A percentile compares a stretch with the other conserved stretches of the same genome.
Conservation (phyloP, 2,113 vertebrate species). For the Vidua macroura region DNA sequence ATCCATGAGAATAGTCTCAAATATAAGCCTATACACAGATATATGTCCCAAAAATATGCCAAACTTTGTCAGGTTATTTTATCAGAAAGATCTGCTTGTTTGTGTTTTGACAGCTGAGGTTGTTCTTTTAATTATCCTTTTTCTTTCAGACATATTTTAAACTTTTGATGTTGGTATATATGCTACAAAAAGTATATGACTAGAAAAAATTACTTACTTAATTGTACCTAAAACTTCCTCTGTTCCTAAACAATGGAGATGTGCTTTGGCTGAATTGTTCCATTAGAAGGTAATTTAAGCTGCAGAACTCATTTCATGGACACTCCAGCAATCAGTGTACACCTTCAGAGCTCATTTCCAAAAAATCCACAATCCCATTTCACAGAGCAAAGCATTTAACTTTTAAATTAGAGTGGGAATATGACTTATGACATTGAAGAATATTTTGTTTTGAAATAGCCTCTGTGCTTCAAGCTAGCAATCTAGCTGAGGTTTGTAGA, state of each 20-base stretch:
- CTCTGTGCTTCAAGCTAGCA: not conserved
- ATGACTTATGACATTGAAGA: not conserved
- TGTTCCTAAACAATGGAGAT: not conserved
- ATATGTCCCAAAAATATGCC: not conserved
- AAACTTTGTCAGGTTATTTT: not conserved
- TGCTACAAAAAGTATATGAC: not conserved
- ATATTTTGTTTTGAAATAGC: not conserved
- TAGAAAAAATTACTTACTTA: not conserved
- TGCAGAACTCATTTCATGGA: not conserved
- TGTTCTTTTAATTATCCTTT: not conserved
- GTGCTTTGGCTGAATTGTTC: not conserved
- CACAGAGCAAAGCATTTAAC: not conserved
- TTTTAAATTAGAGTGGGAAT: not conserved
- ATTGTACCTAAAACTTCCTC: not conserved
- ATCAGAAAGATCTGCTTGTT: not conserved
- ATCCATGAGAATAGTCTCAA: not conserved
- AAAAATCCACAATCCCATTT: not conserved
- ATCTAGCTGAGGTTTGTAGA: not conserved
- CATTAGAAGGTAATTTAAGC: not conserved
- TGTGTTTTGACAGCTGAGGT: not conserved
- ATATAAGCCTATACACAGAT: not conserved
- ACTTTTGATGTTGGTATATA: not conserved
- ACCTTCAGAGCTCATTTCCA: not conserved
- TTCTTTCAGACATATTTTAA: not conserved
- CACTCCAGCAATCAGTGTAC: rapidly evolving